Evolutionary conservation across 2,113 vertebrate species (phyloP).

Genomic region (Procavia capensis): DNA sequence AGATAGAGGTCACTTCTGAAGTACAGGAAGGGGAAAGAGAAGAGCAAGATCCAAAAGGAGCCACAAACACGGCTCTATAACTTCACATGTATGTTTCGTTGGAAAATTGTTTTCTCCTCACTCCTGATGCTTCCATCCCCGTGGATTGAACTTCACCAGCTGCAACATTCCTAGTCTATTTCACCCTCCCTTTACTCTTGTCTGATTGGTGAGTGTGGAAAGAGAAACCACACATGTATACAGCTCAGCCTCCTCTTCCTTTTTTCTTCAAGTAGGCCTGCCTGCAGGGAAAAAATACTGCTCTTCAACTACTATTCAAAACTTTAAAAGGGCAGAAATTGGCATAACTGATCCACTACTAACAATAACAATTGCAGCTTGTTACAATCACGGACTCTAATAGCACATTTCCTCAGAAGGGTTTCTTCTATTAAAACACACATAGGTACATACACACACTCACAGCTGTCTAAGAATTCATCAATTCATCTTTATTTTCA

Average conservation of each 20-base stretch:
- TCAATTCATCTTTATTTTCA: not conserved
- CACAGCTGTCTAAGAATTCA: not conserved
- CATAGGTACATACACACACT: not conserved
- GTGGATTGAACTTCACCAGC: rapidly evolving
- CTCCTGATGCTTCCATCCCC: not conserved
- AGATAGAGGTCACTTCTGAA: not conserved
- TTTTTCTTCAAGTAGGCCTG: not conserved
- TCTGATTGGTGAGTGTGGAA: not conserved
- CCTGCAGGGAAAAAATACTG: not conserved
- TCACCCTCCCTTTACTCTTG: not conserved
- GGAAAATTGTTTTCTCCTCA: not conserved
- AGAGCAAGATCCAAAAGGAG: not conserved
- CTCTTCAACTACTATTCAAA: not conserved
- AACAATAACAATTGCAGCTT: not conserved
- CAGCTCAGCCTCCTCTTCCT: not conserved
- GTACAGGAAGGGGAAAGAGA: not conserved
- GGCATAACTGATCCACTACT: not conserved
- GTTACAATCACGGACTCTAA: not conserved
- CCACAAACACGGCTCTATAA: not conserved
- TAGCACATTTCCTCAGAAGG: not conserved
- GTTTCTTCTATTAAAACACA: not conserved
- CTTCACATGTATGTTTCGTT: not conserved
- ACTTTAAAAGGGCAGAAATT: constrained; percentile 23
- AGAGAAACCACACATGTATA: not conserved
- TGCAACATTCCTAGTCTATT: not conserved